Evolutionary conservation across 2,888 invertebrate genomes (phyloP).

Genomic region (Spisula subtruncata): DNA sequence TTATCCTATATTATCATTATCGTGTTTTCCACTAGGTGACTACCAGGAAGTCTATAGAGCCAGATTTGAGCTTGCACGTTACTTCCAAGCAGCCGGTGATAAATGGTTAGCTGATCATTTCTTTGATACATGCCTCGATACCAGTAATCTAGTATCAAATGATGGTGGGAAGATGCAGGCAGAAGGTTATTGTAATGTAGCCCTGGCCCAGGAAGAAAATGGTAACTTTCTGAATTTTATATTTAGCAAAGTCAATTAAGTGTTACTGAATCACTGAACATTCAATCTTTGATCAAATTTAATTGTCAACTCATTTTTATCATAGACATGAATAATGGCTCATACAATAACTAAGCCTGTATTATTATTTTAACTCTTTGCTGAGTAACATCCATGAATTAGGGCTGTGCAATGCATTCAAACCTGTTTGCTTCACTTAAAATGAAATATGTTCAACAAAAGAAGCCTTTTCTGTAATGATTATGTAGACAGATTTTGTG

Average conservation of each 20-base stretch:
- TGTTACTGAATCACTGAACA: too few species aligned
- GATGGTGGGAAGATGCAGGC: constrained; percentile 85
- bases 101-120: constrained; percentile 87
- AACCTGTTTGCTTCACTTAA: too few species aligned
- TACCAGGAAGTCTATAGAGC: constrained; percentile 83
- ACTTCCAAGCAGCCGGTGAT: constrained; percentile 84
- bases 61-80: constrained; percentile 84
- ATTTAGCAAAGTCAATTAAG: background rate
- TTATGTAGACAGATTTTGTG: too few species aligned
- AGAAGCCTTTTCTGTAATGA: too few species aligned
- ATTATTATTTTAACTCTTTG: too few species aligned
- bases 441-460: too few species aligned
- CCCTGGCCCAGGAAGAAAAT: constrained; percentile 85
- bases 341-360: too few species aligned
- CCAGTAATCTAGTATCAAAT: constrained; percentile 74
- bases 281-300: too few species aligned
- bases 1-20: background rate
- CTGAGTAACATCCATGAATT: too few species aligned
- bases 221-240: constrained; percentile 71
- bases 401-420: too few species aligned
- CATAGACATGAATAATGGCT: too few species aligned
- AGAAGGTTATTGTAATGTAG: constrained; percentile 86
- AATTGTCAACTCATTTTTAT: too few species aligned
- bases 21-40: constrained; percentile 75
- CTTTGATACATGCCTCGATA: constrained; percentile 84